Evolutionary conservation across 2,113 vertebrate genomes (phyloP).

Genomic region (Pomatorhinus ruficollis): DNA sequence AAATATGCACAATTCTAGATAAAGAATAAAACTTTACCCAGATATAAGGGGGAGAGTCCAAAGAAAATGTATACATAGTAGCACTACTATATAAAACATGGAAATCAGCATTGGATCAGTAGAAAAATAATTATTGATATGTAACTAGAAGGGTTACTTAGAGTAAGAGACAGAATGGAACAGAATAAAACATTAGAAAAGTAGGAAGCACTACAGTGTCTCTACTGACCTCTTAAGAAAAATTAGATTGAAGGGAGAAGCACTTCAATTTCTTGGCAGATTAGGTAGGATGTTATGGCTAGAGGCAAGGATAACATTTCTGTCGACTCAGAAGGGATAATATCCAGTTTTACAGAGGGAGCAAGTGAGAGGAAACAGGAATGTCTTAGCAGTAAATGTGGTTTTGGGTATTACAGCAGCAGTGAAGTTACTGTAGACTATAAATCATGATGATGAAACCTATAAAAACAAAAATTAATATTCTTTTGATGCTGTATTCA

Average conservation of each 20-base stretch:
- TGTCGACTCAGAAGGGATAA: slow-evolving; percentile 68
- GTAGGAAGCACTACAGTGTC: slow-evolving; percentile 60
- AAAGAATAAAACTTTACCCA: slow-evolving; percentile 11
- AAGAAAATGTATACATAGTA: slow-evolving; percentile 24
- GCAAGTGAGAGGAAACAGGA: slow-evolving; percentile 67
- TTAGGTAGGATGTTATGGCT: slow-evolving; percentile 68
- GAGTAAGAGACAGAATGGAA: slow-evolving; percentile 55
- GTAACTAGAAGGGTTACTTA: slow-evolving; percentile 36
- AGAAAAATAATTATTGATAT: not conserved
- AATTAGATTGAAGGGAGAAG: slow-evolving; percentile 69
- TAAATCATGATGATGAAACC: slow-evolving; percentile 66
- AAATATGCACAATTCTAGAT: not conserved
- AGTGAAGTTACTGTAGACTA: slow-evolving; percentile 68
- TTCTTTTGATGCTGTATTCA: slow-evolving; percentile 44
- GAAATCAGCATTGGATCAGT: slow-evolving; percentile 25
- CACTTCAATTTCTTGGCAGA: slow-evolving; percentile 70
- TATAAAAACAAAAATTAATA: slow-evolving; percentile 65
- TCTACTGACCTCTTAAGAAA: slow-evolving; percentile 73
- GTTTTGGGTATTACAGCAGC: slow-evolving; percentile 62
- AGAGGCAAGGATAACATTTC: slow-evolving; percentile 66
- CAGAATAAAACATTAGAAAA: slow-evolving; percentile 64
- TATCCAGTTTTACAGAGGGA: slow-evolving; percentile 70
- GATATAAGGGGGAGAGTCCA: not conserved
- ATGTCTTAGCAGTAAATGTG: slow-evolving; percentile 65
- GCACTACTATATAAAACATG: slow-evolving; percentile 10